phyloP scores from a whole-genome alignment of 1,140 invertebrate species.

The Magallana ariakensis region DNA sequence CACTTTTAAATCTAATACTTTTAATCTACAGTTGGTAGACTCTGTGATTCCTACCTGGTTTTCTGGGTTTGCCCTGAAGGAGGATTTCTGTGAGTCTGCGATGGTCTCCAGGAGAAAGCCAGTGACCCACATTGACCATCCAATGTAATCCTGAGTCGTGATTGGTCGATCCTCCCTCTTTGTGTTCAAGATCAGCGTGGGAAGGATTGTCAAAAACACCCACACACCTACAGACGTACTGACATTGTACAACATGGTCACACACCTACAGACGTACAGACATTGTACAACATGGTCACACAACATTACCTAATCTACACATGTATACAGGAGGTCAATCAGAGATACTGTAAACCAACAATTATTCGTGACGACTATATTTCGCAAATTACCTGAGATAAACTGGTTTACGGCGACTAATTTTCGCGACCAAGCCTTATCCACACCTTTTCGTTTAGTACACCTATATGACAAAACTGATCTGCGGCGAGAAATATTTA shows the following conservation, averaged over 20 bases:
- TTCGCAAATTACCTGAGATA: no score
- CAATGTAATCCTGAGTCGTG: slow-evolving; percentile 66
- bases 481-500: no score
- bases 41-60: slow-evolving; percentile 64
- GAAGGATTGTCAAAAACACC: slow-evolving; percentile 79
- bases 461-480: no score
- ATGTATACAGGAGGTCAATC: no score
- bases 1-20: no score
- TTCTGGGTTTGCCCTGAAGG: slow-evolving; percentile 69
- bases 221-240: slow-evolving; percentile 74
- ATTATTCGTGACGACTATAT: no score
- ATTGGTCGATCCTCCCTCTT: slow-evolving; percentile 67
- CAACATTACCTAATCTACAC: no score
- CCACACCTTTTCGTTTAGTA: no score
- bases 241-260: background rate
- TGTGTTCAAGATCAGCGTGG: slow-evolving; percentile 77
- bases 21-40: no score
- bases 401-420: no score
- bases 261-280: slow-evolving; percentile 63
- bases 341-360: no score
- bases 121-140: slow-evolving; percentile 69
- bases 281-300: background rate
- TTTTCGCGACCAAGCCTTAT: no score
- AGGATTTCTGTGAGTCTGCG: slow-evolving; percentile 74
- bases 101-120: slow-evolving; percentile 71